Conservation (phyloP, 2,888 invertebrate genomes). For the Cataglyphis cursor region DNA sequence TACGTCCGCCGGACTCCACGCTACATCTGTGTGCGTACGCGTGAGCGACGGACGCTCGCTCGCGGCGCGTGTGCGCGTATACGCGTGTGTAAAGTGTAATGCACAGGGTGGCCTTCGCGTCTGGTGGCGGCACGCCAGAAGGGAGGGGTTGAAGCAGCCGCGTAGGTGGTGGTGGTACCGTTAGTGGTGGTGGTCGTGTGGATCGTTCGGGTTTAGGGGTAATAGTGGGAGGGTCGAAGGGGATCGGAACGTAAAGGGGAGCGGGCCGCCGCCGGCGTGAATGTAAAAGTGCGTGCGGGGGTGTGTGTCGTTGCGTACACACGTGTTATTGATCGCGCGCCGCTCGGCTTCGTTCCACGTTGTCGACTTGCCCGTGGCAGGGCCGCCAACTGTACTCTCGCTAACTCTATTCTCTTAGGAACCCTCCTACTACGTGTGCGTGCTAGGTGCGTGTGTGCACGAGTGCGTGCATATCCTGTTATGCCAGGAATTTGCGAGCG, state of each 20-base stretch:
- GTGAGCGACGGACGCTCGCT: slow-evolving; percentile 38
- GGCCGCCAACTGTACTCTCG: slow-evolving; percentile 83
- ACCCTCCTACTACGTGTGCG: slow-evolving; percentile 44
- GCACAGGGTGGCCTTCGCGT: slow-evolving; percentile 63
- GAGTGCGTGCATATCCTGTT: neutral
- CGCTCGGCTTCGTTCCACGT: slow-evolving; percentile 60
- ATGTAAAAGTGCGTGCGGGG: slow-evolving; percentile 78
- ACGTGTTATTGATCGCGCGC: slow-evolving; percentile 86
- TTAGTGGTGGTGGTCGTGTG: slow-evolving; percentile 59
- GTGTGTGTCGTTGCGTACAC: slow-evolving; percentile 84
- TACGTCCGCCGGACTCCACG: slow-evolving; percentile 60
- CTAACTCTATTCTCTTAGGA: slow-evolving; percentile 81
- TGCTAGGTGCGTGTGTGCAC: neutral
- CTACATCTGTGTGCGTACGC: slow-evolving; percentile 6
- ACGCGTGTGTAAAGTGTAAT: slow-evolving; percentile 42
- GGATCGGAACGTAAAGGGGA: slow-evolving; percentile 60
- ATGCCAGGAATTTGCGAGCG: slow-evolving; percentile 23
- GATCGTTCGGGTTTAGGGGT: slow-evolving; percentile 61
- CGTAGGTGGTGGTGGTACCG: slow-evolving; percentile 55
- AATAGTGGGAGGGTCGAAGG: slow-evolving; percentile 42
- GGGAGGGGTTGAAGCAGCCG: slow-evolving; percentile 43
- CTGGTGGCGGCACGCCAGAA: slow-evolving; percentile 55
- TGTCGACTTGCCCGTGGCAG: slow-evolving; percentile 65
- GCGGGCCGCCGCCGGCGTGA: slow-evolving; percentile 58
- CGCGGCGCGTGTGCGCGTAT: slow-evolving; percentile 15